Evolutionary conservation across 2,113 vertebrate species (phyloP).

Genomic region (Cygnus atratus): DNA sequence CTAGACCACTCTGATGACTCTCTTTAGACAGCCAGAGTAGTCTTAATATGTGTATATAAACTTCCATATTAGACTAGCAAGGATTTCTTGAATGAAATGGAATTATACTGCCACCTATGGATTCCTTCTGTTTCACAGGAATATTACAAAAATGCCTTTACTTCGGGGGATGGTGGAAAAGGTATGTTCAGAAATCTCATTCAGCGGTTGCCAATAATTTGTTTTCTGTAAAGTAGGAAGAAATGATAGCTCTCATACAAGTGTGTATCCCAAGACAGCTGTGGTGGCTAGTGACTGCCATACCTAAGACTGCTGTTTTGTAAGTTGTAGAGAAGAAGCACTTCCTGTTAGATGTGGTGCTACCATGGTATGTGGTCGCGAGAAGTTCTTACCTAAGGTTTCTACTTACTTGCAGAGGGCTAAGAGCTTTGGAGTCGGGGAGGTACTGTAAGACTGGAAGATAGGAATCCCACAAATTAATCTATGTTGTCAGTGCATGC

Average conservation of each 20-base stretch:
- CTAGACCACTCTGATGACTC: neutral
- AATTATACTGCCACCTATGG: constrained; percentile 57
- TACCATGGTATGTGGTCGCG: neutral
- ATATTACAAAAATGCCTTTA: constrained; percentile 89
- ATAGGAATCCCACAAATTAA: neutral
- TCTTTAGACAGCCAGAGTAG: neutral
- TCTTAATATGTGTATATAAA: neutral
- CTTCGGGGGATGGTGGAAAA: constrained; percentile 92
- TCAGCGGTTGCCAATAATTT: neutral
- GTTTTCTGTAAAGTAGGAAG: neutral
- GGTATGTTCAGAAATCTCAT: constrained; percentile 71
- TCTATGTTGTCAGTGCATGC: neutral
- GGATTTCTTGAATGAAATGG: neutral
- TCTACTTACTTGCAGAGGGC: neutral
- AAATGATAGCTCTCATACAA: neutral
- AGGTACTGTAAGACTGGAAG: neutral
- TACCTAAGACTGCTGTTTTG: neutral
- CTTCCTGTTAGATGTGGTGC: neutral
- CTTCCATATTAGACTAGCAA: neutral
- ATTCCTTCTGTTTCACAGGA: constrained; percentile 80
- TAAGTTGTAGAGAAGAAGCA: neutral
- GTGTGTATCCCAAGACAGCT: neutral
- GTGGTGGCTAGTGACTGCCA: neutral
- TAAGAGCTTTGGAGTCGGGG: neutral
- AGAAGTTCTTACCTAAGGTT: neutral